Evolutionary conservation across 2,888 invertebrate genomes (phyloP).

Genomic region (Gisinianus flammeolus): DNA sequence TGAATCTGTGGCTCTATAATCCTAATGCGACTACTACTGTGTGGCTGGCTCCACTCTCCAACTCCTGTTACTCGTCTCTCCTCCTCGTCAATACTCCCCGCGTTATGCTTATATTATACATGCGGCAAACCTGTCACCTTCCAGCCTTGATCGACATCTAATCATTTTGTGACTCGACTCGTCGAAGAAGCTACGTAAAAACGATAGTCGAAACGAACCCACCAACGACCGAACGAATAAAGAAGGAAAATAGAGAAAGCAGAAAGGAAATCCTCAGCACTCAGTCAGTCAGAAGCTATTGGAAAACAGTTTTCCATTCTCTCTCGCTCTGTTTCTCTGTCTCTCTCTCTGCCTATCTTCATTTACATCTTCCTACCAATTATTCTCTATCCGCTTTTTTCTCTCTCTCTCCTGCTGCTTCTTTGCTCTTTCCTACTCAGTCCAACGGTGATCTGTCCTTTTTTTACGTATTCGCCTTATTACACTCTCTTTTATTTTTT

Average conservation of each 20-base stretch:
- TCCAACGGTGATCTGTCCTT: conserved; percentile 5
- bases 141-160: conserved; percentile 41
- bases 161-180: conserved; percentile 20
- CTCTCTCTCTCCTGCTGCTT: conserved; percentile 18
- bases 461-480: conserved; percentile 23
- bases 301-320: neutral
- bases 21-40: conserved; percentile 27
- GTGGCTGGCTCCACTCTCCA: too few species aligned
- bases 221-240: too few species aligned
- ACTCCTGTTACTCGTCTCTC: neutral
- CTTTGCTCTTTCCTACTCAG: conserved; percentile 10
- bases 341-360: conserved; percentile 10
- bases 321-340: neutral
- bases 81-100: neutral
- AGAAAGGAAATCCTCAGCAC: conserved; percentile 7
- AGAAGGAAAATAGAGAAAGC: conserved; percentile 9
- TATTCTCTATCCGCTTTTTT: conserved; percentile 27
- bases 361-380: conserved; percentile 26
- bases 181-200: too few species aligned
- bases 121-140: conserved; percentile 34
- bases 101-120: neutral
- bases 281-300: conserved; percentile 1
- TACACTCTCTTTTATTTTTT: conserved; percentile 2
- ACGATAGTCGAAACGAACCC: too few species aligned
- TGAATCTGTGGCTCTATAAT: conserved; percentile 37